Percentiles rank a stretch among this genome's conserved stretches.
These are phyloP conservation scores for Perizoma flavofasciatum DNA, from an alignment of 2,888 invertebrate genomes.

Conservation along the genomic window DNA sequence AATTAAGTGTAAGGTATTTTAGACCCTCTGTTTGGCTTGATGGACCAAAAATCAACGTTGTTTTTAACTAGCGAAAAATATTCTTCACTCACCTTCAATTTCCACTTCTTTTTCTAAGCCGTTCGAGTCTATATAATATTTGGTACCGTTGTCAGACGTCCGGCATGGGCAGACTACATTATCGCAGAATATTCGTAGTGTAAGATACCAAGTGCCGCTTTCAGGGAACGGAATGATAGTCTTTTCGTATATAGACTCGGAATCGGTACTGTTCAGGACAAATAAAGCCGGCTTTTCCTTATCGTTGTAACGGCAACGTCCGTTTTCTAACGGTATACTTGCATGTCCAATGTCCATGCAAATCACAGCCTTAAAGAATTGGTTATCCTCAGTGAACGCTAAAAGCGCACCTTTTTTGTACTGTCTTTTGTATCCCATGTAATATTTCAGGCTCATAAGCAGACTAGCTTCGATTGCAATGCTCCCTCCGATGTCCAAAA, in stretches of 20 bases:
- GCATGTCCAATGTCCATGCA: constrained; percentile 85
- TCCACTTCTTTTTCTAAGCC: constrained; percentile 55
- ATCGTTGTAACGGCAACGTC: constrained; percentile 84
- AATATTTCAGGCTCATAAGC: constrained; percentile 83
- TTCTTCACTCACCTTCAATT: constrained; percentile 33
- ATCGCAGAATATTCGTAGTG: constrained; percentile 88
- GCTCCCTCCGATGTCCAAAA: constrained; percentile 92
- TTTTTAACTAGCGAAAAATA: no score
- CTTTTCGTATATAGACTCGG: constrained; percentile 84
- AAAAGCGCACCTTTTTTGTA: constrained; percentile 55
- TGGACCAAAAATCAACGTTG: no score
- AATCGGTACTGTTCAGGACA: constrained; percentile 86
- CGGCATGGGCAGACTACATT: constrained; percentile 73
- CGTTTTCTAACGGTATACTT: constrained; percentile 85
- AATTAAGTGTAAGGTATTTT: no score
- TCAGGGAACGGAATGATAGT: constrained; percentile 92
- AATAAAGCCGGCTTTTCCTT: constrained; percentile 82
- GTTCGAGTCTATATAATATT: constrained; percentile 75
- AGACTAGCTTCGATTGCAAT: constrained; percentile 88
- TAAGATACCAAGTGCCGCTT: constrained; percentile 92
- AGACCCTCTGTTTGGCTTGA: no score
- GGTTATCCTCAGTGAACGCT: constrained; percentile 74
- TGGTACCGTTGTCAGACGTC: constrained; percentile 72
- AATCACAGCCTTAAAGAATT: constrained; percentile 82
- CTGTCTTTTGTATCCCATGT: constrained; percentile 72